Evolutionary conservation across 1,140 invertebrate genomes (phyloP).

Genomic region (Drosophila willistoni): DNA sequence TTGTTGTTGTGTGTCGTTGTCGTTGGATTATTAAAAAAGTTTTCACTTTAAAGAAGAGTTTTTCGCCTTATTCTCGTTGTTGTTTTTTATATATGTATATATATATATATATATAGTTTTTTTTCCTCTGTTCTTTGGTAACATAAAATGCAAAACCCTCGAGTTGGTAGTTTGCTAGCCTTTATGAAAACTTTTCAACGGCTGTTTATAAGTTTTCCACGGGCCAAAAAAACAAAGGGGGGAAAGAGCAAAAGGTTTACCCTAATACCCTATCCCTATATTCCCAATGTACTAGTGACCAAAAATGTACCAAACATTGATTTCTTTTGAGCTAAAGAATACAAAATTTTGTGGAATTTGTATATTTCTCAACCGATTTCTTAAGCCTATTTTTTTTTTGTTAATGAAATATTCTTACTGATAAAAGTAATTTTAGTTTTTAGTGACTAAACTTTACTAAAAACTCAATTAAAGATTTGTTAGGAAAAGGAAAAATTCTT

Average conservation of each 20-base stretch:
- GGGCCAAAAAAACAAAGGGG: not conserved
- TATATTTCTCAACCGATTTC: no score
- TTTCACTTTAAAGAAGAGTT: constrained; percentile 71
- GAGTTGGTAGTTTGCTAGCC: constrained; percentile 61
- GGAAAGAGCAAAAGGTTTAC: not conserved
- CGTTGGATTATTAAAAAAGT: constrained; percentile 79
- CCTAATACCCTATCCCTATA: not conserved
- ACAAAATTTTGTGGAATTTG: no score
- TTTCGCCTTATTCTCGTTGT: constrained; percentile 11
- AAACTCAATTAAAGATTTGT: no score
- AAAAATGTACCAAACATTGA: not conserved
- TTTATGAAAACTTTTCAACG: constrained; percentile 74
- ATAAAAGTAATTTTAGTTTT: no score
- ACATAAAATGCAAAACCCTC: constrained; percentile 79
- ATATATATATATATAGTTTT: not conserved
- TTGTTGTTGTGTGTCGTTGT: constrained; percentile 47
- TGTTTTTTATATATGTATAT: no score
- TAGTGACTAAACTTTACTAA: no score
- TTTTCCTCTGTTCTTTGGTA: constrained; percentile 33
- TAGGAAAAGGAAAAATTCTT: no score
- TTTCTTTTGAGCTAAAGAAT: not conserved
- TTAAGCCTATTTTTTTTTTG: no score
- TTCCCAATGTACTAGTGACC: not conserved
- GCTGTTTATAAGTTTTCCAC: constrained; percentile 70
- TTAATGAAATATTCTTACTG: no score